phyloP scores from a whole-genome alignment of 2,113 vertebrate genomes.

The Prunella himalayana region DNA sequence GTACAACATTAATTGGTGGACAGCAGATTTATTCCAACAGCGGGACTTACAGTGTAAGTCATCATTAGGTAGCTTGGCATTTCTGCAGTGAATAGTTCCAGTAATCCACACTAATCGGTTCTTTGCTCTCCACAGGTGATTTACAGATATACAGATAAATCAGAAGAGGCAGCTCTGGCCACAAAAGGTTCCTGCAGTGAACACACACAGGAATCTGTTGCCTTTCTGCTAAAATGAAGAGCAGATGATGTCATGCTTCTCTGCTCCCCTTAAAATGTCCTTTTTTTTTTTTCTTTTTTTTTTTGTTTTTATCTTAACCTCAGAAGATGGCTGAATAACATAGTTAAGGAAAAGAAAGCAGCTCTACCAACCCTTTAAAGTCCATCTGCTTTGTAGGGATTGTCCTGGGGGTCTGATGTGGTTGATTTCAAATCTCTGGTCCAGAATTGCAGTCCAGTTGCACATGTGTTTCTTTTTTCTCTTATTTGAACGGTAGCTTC shows the following conservation, averaged over 20 bases:
- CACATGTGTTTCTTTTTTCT: background rate
- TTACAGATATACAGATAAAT: constrained; percentile 54
- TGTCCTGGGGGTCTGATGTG: background rate
- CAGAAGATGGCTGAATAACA: background rate
- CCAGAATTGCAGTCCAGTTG: background rate
- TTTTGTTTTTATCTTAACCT: background rate
- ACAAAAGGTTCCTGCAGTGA: constrained; percentile 51
- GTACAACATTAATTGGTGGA: constrained; percentile 54
- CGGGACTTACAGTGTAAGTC: constrained; percentile 25
- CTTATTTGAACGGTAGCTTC: background rate
- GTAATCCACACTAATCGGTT: constrained; percentile 60
- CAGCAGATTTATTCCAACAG: constrained; percentile 61
- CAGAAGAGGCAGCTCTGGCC: constrained; percentile 40
- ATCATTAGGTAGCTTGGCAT: constrained; percentile 52
- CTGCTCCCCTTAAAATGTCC: background rate
- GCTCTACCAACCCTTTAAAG: background rate
- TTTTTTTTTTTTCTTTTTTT: background rate
- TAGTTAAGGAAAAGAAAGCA: background rate
- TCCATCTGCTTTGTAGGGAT: background rate
- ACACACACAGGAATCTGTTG: background rate
- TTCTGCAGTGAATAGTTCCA: constrained; percentile 59
- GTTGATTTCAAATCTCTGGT: background rate
- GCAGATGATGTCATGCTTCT: constrained; percentile 21
- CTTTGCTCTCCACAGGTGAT: constrained; percentile 52
- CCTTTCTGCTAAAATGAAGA: constrained; percentile 22